These are phyloP conservation scores for Beroe ovata DNA, from an alignment of 37 sponge, comb jelly and placozoan species.

Conservation along the genomic window DNA sequence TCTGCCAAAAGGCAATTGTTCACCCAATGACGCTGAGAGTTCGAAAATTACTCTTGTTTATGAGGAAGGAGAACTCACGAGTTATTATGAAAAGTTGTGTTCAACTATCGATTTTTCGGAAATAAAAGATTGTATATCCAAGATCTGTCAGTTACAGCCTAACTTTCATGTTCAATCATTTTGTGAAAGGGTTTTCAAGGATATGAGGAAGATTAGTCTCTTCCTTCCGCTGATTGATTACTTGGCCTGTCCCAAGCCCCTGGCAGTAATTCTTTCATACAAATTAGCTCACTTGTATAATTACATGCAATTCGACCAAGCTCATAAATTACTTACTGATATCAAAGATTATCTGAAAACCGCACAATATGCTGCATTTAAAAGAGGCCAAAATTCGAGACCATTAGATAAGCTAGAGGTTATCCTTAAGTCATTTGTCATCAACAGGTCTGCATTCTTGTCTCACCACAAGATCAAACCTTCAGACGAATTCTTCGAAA, in stretches of 20 bases:
- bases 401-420: constrained; percentile 36
- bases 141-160: constrained; percentile 34
- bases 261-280: constrained; percentile 1
- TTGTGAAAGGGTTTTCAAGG: constrained; percentile 24
- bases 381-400: constrained; percentile 19
- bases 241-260: constrained; percentile 26
- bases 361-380: constrained; percentile 57
- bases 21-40: background rate
- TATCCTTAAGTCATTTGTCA: background rate
- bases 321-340: background rate
- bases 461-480: constrained; percentile 52
- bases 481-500: constrained; percentile 6
- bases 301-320: background rate
- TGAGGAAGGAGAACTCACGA: constrained; percentile 6
- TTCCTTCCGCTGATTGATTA: constrained; percentile 17
- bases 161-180: constrained; percentile 38
- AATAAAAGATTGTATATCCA: constrained; percentile 16
- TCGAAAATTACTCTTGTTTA: background rate
- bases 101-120: background rate
- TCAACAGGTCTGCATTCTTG: background rate
- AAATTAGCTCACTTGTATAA: constrained; percentile 40
- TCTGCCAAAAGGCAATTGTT: background rate
- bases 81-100: constrained; percentile 7
- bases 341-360: constrained; percentile 49
- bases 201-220: background rate